Evolutionary conservation across 2,797 vertebrate genomes (phyloP), one percentile per base, ranked within the genome.

Genomic region (Arrhamphus sclerolepis): DNA sequence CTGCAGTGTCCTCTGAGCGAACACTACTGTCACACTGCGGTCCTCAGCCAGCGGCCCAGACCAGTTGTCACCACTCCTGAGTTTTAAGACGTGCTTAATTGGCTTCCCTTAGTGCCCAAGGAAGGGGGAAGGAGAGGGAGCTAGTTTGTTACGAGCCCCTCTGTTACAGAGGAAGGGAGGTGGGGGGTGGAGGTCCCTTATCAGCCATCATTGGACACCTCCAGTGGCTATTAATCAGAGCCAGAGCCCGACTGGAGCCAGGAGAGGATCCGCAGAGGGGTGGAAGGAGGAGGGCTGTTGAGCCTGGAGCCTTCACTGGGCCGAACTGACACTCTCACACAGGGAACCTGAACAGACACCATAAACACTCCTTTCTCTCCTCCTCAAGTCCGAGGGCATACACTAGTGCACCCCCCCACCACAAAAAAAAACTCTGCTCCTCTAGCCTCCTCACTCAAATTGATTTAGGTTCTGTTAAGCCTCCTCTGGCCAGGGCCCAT

Each of bases 221-320:
- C 94, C 91, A 90, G 93, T 93, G 94, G 94, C 93, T 93, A 92
- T 95, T 95, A 94, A 96, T 96, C 94, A 95, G 91, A 89, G 81
- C 89, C 83, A 1, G 94, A 95, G 93, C 80, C 94, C 74, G 93
- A 78, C 91, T 93, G 94, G 95, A 95, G 95, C 94, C 95, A 91
- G 91, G 77, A 48, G 78, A 86, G 77, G 83, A 84, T 86, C 77
- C 49, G 18, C 84, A 80, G 88, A 86, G 90, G 71, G 78, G 62
- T 2, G 24, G 62, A 72, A 56, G 64, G 31, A 61, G 54, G 47
- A 46, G 65, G 56, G 31, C 31, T 54, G 64, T 62, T 28, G 69
- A 65, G 68, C 55, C 71, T 82, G 81, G 75, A 87, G 82, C 84
- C 84, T 78, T 79, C 53, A 28, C 56, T 44, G 56, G 80, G 80